These are phyloP conservation scores for Myiothlypis chrysogaster DNA, from an alignment of 2,797 vertebrate genomes.

Conservation along the genomic window DNA sequence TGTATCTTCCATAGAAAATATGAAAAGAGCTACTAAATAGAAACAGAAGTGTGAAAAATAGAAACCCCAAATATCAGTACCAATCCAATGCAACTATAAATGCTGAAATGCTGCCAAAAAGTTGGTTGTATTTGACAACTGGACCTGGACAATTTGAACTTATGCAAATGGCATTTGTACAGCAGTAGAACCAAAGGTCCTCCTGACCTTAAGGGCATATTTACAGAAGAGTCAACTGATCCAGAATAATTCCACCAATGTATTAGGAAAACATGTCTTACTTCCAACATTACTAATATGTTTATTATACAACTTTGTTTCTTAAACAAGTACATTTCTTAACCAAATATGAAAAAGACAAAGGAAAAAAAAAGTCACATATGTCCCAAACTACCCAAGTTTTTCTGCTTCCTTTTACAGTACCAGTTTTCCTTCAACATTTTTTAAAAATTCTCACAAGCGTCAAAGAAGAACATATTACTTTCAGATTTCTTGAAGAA, in stretches of 20 bases:
- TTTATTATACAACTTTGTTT: not conserved
- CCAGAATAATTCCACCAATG: not conserved
- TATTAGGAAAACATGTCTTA: not conserved
- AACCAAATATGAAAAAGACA: not conserved
- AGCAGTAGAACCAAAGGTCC: constrained; percentile 2
- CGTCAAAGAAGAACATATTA: not conserved
- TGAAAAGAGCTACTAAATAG: not conserved
- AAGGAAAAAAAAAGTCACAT: not conserved
- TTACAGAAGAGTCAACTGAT: not conserved
- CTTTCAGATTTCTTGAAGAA: not conserved
- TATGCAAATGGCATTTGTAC: not conserved
- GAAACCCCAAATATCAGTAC: not conserved
- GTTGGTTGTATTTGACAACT: not conserved
- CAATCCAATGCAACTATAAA: not conserved
- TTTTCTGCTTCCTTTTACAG: not conserved
- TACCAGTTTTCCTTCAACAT: not conserved
- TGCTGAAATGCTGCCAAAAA: not conserved
- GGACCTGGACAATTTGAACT: not conserved
- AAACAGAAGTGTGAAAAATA: not conserved
- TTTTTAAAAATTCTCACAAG: not conserved
- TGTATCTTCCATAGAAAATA: not conserved
- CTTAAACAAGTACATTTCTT: not conserved
- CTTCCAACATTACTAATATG: not conserved
- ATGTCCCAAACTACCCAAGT: not conserved
- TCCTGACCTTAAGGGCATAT: not conserved